These are phyloP conservation scores for Lapara coniferarum DNA, from an alignment of 2,888 invertebrate genomes.

Conservation along the genomic window DNA sequence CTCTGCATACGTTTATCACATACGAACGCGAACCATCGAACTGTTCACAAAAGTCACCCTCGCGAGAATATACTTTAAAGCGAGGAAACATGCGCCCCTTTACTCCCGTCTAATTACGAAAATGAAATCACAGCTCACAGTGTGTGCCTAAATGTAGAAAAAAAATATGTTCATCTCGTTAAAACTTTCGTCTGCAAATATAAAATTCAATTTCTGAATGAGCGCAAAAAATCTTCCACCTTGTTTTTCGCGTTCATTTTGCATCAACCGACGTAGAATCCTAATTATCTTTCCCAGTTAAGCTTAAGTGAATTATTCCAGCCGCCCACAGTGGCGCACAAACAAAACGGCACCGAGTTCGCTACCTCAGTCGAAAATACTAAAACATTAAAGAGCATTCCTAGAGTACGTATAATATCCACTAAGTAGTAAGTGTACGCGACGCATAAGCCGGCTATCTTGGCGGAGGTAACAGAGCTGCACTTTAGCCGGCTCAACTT, in stretches of 20 bases:
- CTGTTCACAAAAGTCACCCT: constrained; percentile 51
- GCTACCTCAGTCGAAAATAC: constrained; percentile 83
- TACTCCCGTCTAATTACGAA: constrained; percentile 57
- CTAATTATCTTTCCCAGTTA: constrained; percentile 84
- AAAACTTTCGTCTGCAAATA: constrained; percentile 79
- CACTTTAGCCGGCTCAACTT: constrained; percentile 79
- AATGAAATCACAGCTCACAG: constrained; percentile 61
- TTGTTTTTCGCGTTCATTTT: constrained; percentile 82
- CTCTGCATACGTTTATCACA: constrained; percentile 55
- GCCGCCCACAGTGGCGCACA: constrained; percentile 80
- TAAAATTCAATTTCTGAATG: constrained; percentile 82
- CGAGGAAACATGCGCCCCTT: constrained; percentile 38
- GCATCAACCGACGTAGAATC: constrained; percentile 82
- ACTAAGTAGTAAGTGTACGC: constrained; percentile 74
- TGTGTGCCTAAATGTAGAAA: constrained; percentile 65
- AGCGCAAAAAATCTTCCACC: constrained; percentile 79
- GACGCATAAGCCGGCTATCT: constrained; percentile 77
- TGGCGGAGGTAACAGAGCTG: constrained; percentile 73
- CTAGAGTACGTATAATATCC: constrained; percentile 77
- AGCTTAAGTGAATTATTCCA: constrained; percentile 83
- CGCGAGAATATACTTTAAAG: constrained; percentile 37
- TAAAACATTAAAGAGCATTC: constrained; percentile 82
- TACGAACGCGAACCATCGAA: constrained; percentile 50
- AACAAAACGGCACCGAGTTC: constrained; percentile 80
- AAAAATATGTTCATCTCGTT: constrained; percentile 71